These are phyloP conservation scores for Microvelia longipes DNA, from an alignment of 1,140 invertebrate species.

Conservation along the genomic window DNA sequence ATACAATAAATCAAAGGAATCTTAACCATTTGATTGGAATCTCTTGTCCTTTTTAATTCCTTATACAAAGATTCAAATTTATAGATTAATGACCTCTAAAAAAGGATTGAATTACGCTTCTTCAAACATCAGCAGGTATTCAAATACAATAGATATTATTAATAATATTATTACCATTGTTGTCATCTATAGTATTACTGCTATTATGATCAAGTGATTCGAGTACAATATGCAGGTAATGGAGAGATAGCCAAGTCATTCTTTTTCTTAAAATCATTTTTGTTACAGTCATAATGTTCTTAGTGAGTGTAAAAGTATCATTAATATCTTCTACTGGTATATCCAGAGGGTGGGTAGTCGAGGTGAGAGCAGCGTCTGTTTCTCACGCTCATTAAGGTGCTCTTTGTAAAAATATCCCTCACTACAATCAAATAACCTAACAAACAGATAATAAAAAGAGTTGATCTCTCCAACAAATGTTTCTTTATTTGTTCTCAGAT, in stretches of 20 bases:
- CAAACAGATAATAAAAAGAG: neutral
- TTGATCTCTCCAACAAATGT: neutral
- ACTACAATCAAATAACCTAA: neutral
- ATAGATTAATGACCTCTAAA: neutral
- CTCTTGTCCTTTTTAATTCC: too few species aligned
- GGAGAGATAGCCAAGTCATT: neutral
- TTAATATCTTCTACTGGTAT: neutral
- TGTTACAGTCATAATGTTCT: too few species aligned
- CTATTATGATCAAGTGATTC: neutral
- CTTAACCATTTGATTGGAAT: too few species aligned
- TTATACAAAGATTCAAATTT: too few species aligned
- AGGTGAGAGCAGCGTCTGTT: neutral
- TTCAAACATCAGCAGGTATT: neutral
- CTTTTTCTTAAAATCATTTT: too few species aligned
- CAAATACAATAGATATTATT: neutral
- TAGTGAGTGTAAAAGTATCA: neutral
- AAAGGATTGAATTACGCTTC: neutral
- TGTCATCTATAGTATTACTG: neutral
- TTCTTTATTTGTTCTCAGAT: neutral
- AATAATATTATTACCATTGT: neutral
- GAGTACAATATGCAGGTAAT: neutral
- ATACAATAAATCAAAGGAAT: too few species aligned
- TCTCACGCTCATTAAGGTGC: neutral
- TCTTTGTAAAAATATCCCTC: neutral
- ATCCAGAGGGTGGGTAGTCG: neutral